phyloP scores from a whole-genome alignment of 1,140 invertebrate species.

The Diprion similis region DNA sequence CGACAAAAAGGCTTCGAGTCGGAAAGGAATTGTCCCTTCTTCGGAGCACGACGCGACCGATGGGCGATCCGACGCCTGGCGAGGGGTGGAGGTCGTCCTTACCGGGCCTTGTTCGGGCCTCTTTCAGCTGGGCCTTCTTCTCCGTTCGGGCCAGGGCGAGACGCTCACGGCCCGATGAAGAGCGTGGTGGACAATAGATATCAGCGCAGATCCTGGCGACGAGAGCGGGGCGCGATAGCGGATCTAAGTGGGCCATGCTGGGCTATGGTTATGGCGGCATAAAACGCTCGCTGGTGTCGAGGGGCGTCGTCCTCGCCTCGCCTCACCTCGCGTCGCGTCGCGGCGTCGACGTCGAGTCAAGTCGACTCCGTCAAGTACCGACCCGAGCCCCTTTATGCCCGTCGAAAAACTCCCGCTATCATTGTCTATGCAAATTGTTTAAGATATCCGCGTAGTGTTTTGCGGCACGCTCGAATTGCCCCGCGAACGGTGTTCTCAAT shows the following conservation, averaged over 20 bases:
- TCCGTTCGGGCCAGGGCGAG: background rate
- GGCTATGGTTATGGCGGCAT: constrained; percentile 60
- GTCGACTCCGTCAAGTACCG: constrained; percentile 26
- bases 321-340: constrained; percentile 19
- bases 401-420: constrained; percentile 60
- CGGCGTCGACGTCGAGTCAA: constrained; percentile 24
- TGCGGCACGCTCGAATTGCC: background rate
- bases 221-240: constrained; percentile 52
- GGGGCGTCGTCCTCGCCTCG: constrained; percentile 31
- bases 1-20: constrained; percentile 17
- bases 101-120: no score
- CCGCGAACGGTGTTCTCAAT: background rate
- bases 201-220: constrained; percentile 42
- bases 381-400: constrained; percentile 52
- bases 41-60: background rate
- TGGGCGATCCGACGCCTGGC: no score
- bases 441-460: constrained; percentile 50
- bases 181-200: constrained; percentile 50
- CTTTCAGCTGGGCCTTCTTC: background rate
- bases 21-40: constrained; percentile 49
- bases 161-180: background rate
- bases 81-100: no score
- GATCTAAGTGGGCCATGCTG: constrained; percentile 63
- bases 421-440: constrained; percentile 65
- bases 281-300: constrained; percentile 51